phyloP scores from a whole-genome alignment of 2,797 vertebrate genomes.

The Micromesistius poutassou region DNA sequence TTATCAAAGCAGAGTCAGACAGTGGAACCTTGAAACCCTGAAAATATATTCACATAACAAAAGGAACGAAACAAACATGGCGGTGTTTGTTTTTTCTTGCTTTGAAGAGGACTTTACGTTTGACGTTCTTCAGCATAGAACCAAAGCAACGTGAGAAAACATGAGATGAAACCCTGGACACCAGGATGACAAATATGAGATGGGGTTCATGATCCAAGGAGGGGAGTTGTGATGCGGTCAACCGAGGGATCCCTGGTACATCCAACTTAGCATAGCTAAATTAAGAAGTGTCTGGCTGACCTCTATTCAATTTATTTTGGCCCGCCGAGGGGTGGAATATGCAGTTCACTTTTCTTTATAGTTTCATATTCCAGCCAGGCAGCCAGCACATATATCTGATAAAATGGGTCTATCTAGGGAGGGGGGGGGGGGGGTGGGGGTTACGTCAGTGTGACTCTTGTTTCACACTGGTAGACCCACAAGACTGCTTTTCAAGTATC shows the following conservation, averaged over 20 bases:
- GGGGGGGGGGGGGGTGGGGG: background rate
- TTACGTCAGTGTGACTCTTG: background rate
- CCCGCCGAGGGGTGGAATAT: slow-evolving; percentile 21
- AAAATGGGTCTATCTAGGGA: background rate
- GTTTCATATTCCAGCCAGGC: background rate
- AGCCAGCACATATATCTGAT: background rate
- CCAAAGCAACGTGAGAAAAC: background rate
- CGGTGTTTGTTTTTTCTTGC: background rate
- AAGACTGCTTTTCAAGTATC: background rate
- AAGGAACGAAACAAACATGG: background rate
- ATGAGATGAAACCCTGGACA: background rate
- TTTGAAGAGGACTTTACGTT: background rate
- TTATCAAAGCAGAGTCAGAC: slow-evolving; percentile 6
- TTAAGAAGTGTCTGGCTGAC: slow-evolving; percentile 53
- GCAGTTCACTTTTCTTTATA: background rate
- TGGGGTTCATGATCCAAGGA: slow-evolving; percentile 36
- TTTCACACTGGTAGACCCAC: background rate
- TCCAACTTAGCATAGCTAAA: slow-evolving; percentile 64
- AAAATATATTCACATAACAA: background rate
- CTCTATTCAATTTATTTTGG: background rate
- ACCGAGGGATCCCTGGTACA: slow-evolving; percentile 68
- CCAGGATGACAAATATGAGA: background rate
- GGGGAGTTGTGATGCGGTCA: slow-evolving; percentile 64
- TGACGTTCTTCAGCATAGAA: background rate
- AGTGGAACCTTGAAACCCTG: background rate